Evolutionary conservation across 2,797 vertebrate genomes (phyloP), one percentile per base, ranked within the genome.

Genomic region (Sebastes melanostomus): DNA sequence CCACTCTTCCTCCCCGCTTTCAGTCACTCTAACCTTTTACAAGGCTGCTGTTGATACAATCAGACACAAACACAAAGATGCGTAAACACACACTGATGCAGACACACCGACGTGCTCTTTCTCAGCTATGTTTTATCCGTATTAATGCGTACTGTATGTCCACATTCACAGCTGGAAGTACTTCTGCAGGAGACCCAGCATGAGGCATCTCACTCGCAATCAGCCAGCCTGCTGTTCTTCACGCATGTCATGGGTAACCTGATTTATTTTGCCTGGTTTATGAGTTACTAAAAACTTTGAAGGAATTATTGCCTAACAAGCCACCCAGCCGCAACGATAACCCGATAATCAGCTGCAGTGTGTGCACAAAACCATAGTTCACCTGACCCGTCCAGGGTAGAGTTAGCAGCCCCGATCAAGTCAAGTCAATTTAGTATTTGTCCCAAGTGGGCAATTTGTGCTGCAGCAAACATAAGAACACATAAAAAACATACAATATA

Each of bases 1-100:
- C 84, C 93, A 92, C 79, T 93, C 93, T 87, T 78, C 76, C 30
- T 68, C 25, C 36, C 38, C n/a, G 82, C 86, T 82, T 80, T 63
- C 70, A 68, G 62, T 10, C 14, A 56, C 72, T 66, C 54, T 81
- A 87, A 93, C 93, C 93, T 94, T 94, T 94, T 91, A 85, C 58
- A 42, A 63, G 24, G 30, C 66, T 80, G 55, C 59, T 32, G 52
- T 36, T 59, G 87, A 91, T 89, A 76, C 24, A 3, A 89, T 91
- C 90, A 50, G 59, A 82, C 67, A 60, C 61, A 86, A 30, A 81
- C 60, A 62, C 71, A 77, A 29, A 76, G 30, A 74, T 54, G 42
- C 8, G 3, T 30, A 70, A 29, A 75, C 50, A 70, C 30, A 75
- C 30, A 75, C 55, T 18, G 32, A 72, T 24, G 22, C 65, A 82